Evolutionary conservation across 2,888 invertebrate genomes (phyloP).

Genomic region (Taenaris catops): DNA sequence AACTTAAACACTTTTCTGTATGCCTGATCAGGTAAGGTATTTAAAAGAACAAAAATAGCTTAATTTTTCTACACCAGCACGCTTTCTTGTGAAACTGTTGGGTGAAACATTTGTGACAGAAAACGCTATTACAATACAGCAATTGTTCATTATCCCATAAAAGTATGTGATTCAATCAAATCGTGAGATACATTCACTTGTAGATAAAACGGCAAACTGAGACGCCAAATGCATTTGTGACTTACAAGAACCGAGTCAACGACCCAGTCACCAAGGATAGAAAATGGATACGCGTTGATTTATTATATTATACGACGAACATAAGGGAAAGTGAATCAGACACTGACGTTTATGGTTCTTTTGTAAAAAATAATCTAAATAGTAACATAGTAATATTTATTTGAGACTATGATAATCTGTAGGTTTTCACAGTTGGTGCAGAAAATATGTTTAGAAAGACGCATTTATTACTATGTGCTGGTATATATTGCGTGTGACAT

Average conservation of each 20-base stretch:
- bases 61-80: not conserved
- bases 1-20: constrained; percentile 28
- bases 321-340: constrained; percentile 19
- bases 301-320: constrained; percentile 23
- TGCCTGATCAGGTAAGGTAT: constrained; percentile 21
- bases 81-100: constrained; percentile 15
- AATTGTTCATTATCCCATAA: constrained; percentile 20
- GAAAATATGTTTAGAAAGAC: no score
- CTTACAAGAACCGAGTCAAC: constrained; percentile 54
- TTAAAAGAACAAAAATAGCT: constrained; percentile 11
- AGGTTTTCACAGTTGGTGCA: no score
- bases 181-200: constrained; percentile 37
- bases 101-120: constrained; percentile 12
- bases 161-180: constrained; percentile 20
- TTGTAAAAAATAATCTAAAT: no score
- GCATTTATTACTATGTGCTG: no score
- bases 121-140: constrained; percentile 10
- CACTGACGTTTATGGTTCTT: no score
- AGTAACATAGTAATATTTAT: no score
- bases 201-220: constrained; percentile 32
- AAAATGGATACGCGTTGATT: constrained; percentile 44
- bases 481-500: no score
- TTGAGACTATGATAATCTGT: no score
- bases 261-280: constrained; percentile 51
- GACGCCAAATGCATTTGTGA: constrained; percentile 51